Conservation (phyloP, 2,888 invertebrate genomes). For the Lasioglossum marginatum region DNA sequence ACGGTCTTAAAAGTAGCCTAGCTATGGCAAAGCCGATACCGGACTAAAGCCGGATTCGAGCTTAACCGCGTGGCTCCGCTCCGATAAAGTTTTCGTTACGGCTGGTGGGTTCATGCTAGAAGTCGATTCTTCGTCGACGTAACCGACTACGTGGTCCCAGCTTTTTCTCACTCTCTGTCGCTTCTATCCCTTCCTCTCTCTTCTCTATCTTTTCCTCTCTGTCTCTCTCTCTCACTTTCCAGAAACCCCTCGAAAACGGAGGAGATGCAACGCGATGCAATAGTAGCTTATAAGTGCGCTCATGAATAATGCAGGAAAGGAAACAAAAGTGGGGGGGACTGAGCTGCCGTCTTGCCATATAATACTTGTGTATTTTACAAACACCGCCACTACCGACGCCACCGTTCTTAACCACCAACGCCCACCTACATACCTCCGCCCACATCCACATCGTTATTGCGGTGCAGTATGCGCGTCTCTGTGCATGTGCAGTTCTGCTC, state of each 20-base stretch:
- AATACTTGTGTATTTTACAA: constrained; percentile 77
- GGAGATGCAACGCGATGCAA: constrained; percentile 71
- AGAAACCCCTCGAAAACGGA: constrained; percentile 22
- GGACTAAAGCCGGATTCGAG: constrained; percentile 68
- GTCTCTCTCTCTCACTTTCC: neutral
- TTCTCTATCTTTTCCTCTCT: neutral
- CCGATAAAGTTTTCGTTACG: constrained; percentile 72
- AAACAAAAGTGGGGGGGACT: constrained; percentile 77
- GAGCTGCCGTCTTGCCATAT: constrained; percentile 70
- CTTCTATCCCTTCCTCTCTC: neutral
- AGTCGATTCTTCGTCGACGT: constrained; percentile 65
- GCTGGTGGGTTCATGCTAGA: constrained; percentile 47
- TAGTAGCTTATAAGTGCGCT: constrained; percentile 80
- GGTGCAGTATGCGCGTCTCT: constrained; percentile 21
- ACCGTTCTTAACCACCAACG: constrained; percentile 26
- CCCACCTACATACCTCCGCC: neutral
- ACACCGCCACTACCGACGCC: constrained; percentile 54
- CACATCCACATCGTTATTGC: constrained; percentile 37
- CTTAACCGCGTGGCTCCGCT: constrained; percentile 64
- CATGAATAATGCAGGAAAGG: constrained; percentile 81
- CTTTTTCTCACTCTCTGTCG: constrained; percentile 16
- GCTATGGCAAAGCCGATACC: constrained; percentile 56
- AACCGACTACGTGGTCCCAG: constrained; percentile 24
- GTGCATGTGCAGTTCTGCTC: constrained; percentile 13
- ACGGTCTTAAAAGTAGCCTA: constrained; percentile 54